A percentile compares a stretch with the other conserved stretches of the same genome.
Evolutionary conservation across 2,797 vertebrate genomes (phyloP).

Genomic region (Xenentodon cancila): DNA sequence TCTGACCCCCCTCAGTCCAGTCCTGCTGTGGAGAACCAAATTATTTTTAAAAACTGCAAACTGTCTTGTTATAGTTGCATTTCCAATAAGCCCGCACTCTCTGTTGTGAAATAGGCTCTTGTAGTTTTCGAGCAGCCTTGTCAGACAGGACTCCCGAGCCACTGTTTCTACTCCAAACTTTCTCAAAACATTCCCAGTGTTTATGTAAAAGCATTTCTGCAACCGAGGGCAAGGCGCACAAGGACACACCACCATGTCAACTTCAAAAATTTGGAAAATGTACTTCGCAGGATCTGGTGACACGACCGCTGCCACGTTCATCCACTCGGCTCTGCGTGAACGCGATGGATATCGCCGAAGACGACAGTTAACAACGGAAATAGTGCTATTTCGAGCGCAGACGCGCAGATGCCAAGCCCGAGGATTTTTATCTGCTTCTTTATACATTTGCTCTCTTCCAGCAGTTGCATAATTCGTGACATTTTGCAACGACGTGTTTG

Average conservation of each 20-base stretch:
- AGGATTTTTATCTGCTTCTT: background rate
- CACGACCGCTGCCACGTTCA: too few relatives aligned
- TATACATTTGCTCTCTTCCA: background rate
- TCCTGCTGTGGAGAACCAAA: conserved; percentile 31
- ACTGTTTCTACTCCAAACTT: conserved; percentile 52
- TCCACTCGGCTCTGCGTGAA: too few relatives aligned
- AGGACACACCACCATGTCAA: conserved; percentile 4
- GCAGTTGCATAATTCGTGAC: conserved; percentile 16
- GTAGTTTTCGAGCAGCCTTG: background rate
- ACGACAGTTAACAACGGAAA: too few relatives aligned
- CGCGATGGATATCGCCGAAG: too few relatives aligned
- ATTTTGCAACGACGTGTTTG: conserved; percentile 23
- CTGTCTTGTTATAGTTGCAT: background rate
- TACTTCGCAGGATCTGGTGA: too few relatives aligned
- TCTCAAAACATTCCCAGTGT: conserved; percentile 29
- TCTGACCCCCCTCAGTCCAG: conserved; percentile 32
- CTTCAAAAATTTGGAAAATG: background rate
- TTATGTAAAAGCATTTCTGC: conserved; percentile 48
- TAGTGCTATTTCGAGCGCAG: too few relatives aligned
- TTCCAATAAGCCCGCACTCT: conserved; percentile 3
- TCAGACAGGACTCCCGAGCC: conserved; percentile 1
- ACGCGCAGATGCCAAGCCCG: background rate
- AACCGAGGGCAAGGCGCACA: conserved; percentile 41
- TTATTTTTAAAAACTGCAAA: background rate
- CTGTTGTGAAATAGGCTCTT: conserved; percentile 9